These are phyloP conservation scores for Gobiocypris rarus DNA, from an alignment of 2,113 vertebrate species.

Conservation along the genomic window DNA sequence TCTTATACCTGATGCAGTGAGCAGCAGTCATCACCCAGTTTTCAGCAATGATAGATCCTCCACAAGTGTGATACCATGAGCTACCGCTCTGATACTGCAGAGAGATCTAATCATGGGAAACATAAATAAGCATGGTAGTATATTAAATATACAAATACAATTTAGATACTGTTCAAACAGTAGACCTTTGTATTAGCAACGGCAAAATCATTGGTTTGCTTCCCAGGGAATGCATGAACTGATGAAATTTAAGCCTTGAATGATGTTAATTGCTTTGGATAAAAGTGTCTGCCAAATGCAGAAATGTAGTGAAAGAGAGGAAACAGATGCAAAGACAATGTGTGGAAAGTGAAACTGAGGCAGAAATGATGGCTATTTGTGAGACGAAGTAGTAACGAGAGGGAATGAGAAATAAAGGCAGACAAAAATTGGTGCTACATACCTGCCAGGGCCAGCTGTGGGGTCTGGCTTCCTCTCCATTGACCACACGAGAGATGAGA, in stretches of 20 bases:
- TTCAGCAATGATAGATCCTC: constrained; percentile 78
- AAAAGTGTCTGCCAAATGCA: constrained; percentile 1
- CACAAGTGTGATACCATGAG: constrained; percentile 79
- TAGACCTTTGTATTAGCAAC: neutral
- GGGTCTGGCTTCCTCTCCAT: constrained; percentile 79
- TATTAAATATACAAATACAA: neutral
- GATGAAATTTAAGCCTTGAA: neutral
- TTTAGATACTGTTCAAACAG: neutral
- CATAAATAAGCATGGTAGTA: neutral
- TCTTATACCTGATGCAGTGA: constrained; percentile 80
- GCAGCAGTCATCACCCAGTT: constrained; percentile 85
- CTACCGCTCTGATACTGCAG: constrained; percentile 75
- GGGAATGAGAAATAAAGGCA: constrained; percentile 53
- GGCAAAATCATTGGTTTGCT: neutral
- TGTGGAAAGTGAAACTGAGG: neutral
- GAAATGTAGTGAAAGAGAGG: neutral
- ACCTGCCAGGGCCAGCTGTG: constrained; percentile 98
- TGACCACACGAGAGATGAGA: constrained; percentile 81
- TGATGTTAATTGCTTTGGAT: neutral
- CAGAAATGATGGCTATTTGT: neutral
- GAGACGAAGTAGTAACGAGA: neutral
- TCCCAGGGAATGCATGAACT: neutral
- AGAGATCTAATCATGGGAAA: constrained; percentile 69
- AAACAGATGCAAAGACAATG: neutral
- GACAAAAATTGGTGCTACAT: constrained; percentile 52